These are phyloP conservation scores for Anastrepha obliqua DNA, from an alignment of 1,140 invertebrate species.

Conservation along the genomic window DNA sequence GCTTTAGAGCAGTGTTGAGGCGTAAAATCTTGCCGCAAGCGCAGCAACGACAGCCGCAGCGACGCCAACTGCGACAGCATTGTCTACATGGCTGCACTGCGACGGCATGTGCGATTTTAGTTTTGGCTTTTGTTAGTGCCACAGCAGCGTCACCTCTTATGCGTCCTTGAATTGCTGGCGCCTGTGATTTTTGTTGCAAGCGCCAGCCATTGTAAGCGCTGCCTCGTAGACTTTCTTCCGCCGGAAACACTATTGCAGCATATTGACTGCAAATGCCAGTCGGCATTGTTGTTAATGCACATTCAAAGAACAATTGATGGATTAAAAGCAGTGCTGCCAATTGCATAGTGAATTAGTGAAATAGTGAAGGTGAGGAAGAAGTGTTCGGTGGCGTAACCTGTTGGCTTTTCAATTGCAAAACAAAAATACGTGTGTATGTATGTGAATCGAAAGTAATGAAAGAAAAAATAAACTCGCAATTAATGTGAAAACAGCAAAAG, in stretches of 20 bases:
- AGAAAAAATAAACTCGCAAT: neutral
- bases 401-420: neutral
- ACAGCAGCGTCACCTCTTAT: neutral
- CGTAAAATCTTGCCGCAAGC: conserved; percentile 45
- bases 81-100: neutral
- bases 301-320: neutral
- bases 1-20: conserved; percentile 34
- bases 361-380: neutral
- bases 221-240: neutral
- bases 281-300: neutral
- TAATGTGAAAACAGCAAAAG: conserved; percentile 13
- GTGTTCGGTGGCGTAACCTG: neutral
- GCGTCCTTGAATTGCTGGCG: conserved; percentile 40
- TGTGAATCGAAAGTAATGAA: neutral
- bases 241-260: neutral
- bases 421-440: neutral
- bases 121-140: neutral
- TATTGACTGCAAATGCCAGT: neutral
- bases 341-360: neutral
- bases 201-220: neutral
- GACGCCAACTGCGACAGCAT: neutral
- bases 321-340: conserved; percentile 25
- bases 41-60: neutral
- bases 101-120: neutral
- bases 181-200: neutral